Evolutionary conservation across 2,888 invertebrate species (phyloP).

Genomic region (Apamea crenata): DNA sequence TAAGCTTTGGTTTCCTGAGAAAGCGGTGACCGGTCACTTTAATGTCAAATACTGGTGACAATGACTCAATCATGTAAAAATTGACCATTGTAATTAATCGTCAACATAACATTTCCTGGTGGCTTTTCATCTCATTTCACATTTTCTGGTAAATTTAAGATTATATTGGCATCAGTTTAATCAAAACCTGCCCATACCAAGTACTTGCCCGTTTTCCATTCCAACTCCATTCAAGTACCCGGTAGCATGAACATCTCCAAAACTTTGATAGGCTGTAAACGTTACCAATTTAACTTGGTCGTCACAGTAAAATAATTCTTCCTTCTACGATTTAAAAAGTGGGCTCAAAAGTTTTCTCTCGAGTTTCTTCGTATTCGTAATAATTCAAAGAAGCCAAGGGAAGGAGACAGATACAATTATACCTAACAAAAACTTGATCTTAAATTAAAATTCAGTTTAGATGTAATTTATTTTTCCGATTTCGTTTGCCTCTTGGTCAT

Average conservation of each 20-base stretch:
- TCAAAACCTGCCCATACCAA: background rate
- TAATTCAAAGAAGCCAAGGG: conserved; percentile 51
- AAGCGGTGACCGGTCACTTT: background rate
- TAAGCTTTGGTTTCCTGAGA: background rate
- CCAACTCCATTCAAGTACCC: background rate
- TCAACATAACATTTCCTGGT: too few species aligned
- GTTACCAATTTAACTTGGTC: conserved; percentile 58
- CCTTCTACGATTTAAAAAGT: conserved; percentile 50
- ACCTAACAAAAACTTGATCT: conserved; percentile 35
- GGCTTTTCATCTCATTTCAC: too few species aligned
- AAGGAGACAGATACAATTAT: conserved; percentile 47
- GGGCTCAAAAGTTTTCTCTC: conserved; percentile 32
- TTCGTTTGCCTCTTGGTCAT: background rate
- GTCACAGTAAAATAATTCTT: conserved; percentile 50
- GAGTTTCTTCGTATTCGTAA: conserved; percentile 44
- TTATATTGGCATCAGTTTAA: background rate
- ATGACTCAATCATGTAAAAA: too few species aligned
- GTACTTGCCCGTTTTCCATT: conserved; percentile 2
- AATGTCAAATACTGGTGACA: too few species aligned
- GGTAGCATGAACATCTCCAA: conserved; percentile 15
- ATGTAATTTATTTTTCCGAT: conserved; percentile 6
- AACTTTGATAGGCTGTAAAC: conserved; percentile 52
- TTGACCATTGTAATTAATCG: too few species aligned
- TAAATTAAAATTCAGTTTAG: conserved; percentile 42
- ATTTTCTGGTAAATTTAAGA: background rate